Conservation (phyloP, 2,113 vertebrate genomes). For the Caranx ignobilis region DNA sequence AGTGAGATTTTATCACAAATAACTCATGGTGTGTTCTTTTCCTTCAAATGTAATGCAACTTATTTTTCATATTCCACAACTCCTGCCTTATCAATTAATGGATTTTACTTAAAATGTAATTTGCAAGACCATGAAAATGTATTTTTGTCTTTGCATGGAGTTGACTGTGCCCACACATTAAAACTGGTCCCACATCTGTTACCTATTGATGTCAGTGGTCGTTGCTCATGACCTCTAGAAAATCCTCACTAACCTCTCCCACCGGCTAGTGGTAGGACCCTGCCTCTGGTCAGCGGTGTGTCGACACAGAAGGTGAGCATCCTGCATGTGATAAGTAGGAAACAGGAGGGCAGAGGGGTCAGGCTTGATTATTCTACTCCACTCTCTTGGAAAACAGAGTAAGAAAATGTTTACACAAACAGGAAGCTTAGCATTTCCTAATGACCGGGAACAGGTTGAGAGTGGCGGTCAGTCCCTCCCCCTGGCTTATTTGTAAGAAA, state of each 20-base stretch:
- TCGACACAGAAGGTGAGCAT: constrained; percentile 27
- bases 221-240: constrained; percentile 28
- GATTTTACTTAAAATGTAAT: background rate
- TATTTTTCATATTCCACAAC: background rate
- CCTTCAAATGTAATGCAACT: background rate
- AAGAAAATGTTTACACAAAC: constrained; percentile 79
- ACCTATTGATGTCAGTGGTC: constrained; percentile 48
- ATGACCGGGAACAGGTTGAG: constrained; percentile 73
- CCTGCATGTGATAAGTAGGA: constrained; percentile 40
- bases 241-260: constrained; percentile 25
- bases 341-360: constrained; percentile 66
- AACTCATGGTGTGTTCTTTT: background rate
- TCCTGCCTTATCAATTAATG: background rate
- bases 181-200: constrained; percentile 53
- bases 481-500: constrained; percentile 1
- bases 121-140: background rate
- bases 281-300: constrained; percentile 18
- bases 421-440: constrained; percentile 69
- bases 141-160: constrained; percentile 14
- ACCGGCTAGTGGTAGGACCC: constrained; percentile 3
- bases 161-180: background rate
- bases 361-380: constrained; percentile 63
- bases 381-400: constrained; percentile 66
- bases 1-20: constrained; percentile 31
- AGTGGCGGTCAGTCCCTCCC: constrained; percentile 9